A percentile compares a stretch with the other conserved stretches of the same genome.
Evolutionary conservation across 1,140 invertebrate genomes (phyloP).

Genomic region (Sminthurides bifidus): DNA sequence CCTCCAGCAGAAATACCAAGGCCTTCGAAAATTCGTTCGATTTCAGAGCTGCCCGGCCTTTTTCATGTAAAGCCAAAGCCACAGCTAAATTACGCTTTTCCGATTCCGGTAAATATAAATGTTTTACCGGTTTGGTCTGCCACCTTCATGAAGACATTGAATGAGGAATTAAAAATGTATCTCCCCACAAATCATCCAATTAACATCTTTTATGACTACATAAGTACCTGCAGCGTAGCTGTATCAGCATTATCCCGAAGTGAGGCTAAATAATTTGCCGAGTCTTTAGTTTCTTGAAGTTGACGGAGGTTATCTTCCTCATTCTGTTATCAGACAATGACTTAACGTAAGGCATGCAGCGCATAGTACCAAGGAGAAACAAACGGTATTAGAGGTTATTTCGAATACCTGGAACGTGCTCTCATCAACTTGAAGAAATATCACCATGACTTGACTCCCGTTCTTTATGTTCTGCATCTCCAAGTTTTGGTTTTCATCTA

Average conservation of each 20-base stretch:
- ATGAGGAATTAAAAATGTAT: constrained; percentile 7
- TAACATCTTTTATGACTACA: neutral
- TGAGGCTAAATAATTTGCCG: constrained; percentile 38
- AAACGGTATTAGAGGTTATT: neutral
- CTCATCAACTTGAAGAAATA: constrained; percentile 43
- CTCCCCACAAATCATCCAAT: constrained; percentile 14
- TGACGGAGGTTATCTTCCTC: constrained; percentile 32
- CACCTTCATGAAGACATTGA: constrained; percentile 42
- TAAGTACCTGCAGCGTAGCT: constrained; percentile 17
- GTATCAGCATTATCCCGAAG: constrained; percentile 29
- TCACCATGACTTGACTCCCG: constrained; percentile 52
- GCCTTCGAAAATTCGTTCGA: constrained; percentile 53
- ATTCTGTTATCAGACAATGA: constrained; percentile 15
- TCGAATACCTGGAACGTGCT: constrained; percentile 33
- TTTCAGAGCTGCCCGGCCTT: constrained; percentile 53
- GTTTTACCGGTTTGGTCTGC: constrained; percentile 63
- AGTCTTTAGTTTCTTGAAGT: constrained; percentile 35
- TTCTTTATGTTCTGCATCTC: constrained; percentile 50
- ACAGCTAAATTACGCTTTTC: constrained; percentile 55
- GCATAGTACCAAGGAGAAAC: too few species aligned
- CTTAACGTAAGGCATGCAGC: too few species aligned
- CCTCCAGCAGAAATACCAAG: constrained; percentile 58
- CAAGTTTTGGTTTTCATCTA: constrained; percentile 43
- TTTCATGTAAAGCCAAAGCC: constrained; percentile 64
- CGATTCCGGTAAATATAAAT: constrained; percentile 49